A percentile compares a stretch with the other conserved stretches of the same genome.
phyloP scores from a whole-genome alignment of 2,113 vertebrate species.

The Azemiops feae region DNA sequence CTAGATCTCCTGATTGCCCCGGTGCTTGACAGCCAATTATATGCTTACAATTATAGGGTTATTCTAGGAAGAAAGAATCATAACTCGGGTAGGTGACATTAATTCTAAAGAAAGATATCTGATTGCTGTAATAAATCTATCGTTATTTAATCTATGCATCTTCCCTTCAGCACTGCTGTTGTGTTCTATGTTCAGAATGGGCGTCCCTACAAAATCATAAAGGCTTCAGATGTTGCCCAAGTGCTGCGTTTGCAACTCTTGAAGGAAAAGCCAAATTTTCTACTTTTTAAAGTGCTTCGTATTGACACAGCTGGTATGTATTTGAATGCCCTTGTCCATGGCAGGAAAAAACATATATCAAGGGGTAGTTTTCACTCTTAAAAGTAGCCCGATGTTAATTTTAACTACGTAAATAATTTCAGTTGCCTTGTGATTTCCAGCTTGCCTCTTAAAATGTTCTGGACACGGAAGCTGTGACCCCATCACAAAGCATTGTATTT shows the following conservation, averaged over 20 bases:
- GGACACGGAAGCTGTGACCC: slow-evolving; percentile 87
- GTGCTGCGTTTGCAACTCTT: slow-evolving; percentile 78
- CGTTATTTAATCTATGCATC: slow-evolving; percentile 21
- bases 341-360: not conserved
- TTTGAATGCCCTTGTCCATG: not conserved
- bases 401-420: not conserved
- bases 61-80: not conserved
- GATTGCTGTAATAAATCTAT: not conserved
- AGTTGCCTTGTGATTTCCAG: slow-evolving; percentile 58
- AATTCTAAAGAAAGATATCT: not conserved
- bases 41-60: not conserved
- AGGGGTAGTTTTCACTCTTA: not conserved
- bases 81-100: not conserved
- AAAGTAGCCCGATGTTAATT: not conserved
- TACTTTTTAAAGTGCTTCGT: slow-evolving; percentile 86
- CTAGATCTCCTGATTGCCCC: not conserved
- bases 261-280: slow-evolving; percentile 80
- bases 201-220: slow-evolving; percentile 65
- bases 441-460: slow-evolving; percentile 84
- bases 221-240: slow-evolving; percentile 73
- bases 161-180: slow-evolving; percentile 76
- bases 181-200: slow-evolving; percentile 78
- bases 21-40: not conserved
- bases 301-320: slow-evolving; percentile 83
- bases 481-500: slow-evolving; percentile 83